Conservation (phyloP, 2,797 vertebrate species). For the Poecilia picta region DNA sequence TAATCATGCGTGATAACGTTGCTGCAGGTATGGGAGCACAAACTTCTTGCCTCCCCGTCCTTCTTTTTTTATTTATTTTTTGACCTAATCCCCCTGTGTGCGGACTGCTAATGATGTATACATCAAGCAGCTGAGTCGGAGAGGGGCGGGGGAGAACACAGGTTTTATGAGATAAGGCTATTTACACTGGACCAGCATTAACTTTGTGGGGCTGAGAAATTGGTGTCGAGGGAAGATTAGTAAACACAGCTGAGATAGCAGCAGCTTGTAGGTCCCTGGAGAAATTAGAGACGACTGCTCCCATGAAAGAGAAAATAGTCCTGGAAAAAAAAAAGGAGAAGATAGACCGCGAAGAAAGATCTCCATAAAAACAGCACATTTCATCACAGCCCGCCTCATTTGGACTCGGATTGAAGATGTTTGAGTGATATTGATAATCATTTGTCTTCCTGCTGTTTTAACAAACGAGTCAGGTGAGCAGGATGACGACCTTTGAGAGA, state of each 20-base stretch:
- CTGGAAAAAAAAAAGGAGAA: slow-evolving; percentile 26
- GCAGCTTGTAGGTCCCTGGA: slow-evolving; percentile 73
- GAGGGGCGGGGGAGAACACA: slow-evolving; percentile 57
- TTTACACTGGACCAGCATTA: slow-evolving; percentile 79
- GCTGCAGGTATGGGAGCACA: slow-evolving; percentile 19
- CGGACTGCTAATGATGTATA: slow-evolving; percentile 62
- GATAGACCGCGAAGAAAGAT: slow-evolving; percentile 55
- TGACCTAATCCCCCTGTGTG: slow-evolving; percentile 48
- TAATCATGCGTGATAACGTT: slow-evolving; percentile 38
- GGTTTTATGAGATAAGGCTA: slow-evolving; percentile 80
- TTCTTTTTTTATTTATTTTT: slow-evolving; percentile 9
- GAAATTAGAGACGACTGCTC: slow-evolving; percentile 76
- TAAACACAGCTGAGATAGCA: slow-evolving; percentile 78
- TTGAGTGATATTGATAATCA: slow-evolving; percentile 56
- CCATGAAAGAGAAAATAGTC: slow-evolving; percentile 61
- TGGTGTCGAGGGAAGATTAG: slow-evolving; percentile 77
- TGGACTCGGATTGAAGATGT: slow-evolving; percentile 49
- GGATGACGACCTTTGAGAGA: slow-evolving; percentile 65
- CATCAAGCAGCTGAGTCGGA: slow-evolving; percentile 56
- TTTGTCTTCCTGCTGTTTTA: slow-evolving; percentile 41
- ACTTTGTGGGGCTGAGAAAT: slow-evolving; percentile 75
- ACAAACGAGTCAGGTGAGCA: slow-evolving; percentile 48
- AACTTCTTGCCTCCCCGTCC: slow-evolving; percentile 29
- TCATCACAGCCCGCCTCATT: slow-evolving; percentile 51
- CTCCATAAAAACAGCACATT: slow-evolving; percentile 63